These are phyloP conservation scores for Psettodes erumei DNA, from an alignment of 2,113 vertebrate genomes.

Conservation along the genomic window DNA sequence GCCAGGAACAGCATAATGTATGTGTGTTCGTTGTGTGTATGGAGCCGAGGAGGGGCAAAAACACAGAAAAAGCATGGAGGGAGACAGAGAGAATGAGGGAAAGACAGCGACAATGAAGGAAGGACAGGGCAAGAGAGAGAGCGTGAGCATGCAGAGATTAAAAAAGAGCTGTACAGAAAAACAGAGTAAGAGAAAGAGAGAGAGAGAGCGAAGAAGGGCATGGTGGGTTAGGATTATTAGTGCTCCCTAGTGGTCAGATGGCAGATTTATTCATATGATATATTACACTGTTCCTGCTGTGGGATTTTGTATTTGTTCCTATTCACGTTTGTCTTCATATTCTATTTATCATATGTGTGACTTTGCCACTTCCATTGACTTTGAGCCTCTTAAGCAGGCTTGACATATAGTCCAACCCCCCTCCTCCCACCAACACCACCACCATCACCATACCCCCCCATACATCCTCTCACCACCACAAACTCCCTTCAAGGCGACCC, in stretches of 20 bases:
- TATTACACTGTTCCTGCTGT: slow-evolving; percentile 57
- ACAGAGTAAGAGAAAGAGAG: neutral
- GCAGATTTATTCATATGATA: slow-evolving; percentile 66
- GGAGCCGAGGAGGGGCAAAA: slow-evolving; percentile 8
- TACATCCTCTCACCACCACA: slow-evolving; percentile 7
- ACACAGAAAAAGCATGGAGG: slow-evolving; percentile 30
- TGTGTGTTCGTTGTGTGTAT: neutral
- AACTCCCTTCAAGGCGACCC: slow-evolving; percentile 12
- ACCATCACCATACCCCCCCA: slow-evolving; percentile 17
- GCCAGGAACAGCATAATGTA: slow-evolving; percentile 21
- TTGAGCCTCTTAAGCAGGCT: slow-evolving; percentile 69
- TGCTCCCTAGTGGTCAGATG: slow-evolving; percentile 72
- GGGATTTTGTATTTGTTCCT: slow-evolving; percentile 64
- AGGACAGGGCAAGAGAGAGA: neutral
- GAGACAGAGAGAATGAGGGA: slow-evolving; percentile 7
- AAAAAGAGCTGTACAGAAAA: slow-evolving; percentile 8
- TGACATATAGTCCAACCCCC: slow-evolving; percentile 41
- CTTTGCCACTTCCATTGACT: slow-evolving; percentile 58
- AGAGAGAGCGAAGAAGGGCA: slow-evolving; percentile 28
- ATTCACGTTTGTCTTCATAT: slow-evolving; percentile 40
- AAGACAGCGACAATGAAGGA: slow-evolving; percentile 17
- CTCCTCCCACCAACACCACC: neutral
- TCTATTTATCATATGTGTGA: slow-evolving; percentile 61
- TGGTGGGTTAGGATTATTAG: slow-evolving; percentile 66
- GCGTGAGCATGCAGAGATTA: slow-evolving; percentile 5